Evolutionary conservation across 2,113 vertebrate species (phyloP), one percentile per base, ranked within the genome.

Genomic region (Triplophysa tibetana): DNA sequence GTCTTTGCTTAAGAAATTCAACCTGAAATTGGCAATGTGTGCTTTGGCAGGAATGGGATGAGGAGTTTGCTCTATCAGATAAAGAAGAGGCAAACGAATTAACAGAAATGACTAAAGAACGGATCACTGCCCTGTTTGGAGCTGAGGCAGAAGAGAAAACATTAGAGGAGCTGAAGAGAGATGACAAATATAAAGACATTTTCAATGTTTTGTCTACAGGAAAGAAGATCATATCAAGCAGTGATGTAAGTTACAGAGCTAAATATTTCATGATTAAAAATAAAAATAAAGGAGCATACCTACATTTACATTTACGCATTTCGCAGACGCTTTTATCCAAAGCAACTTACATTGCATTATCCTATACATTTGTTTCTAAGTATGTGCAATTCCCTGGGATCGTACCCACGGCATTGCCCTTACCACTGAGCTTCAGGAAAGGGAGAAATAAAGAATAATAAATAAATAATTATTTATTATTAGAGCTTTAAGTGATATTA

Each of bases 51-150:
- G 63, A 75, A 6, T 81, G 79, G 79, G 54, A 75, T 8, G 14
- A 48, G 7, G 63, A 81, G n/a, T 19, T 81, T 5, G 24, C 43
- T n/a, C 63, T 63, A 17, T 63, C 21, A 3, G 70, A 33, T 11
- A 23, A 48, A 14, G 14, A 19, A 0, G 52, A 75, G 4, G 63
- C 61, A 1, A 65, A 75, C 8, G 23, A 43, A 13, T 29, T 67
- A 17, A 58, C 19, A 10, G 29, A 24, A 21, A 60, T 54, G 48
- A 63, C 50, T 60, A n/a, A 16, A n/a, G 70, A 81, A 11, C 75
- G 75, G 54, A 75, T 81, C 58, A 75, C 21, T 48, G 70, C 72
- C 26, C 21, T 81, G 8, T 81, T 68, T 81, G 79, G 79, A 60
- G 72, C 41, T 23, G 24, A 48, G 4, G 41, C 17, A 48, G 38